phyloP scores from a whole-genome alignment of 2,797 vertebrate genomes.

The Pelobates cultripes region DNA sequence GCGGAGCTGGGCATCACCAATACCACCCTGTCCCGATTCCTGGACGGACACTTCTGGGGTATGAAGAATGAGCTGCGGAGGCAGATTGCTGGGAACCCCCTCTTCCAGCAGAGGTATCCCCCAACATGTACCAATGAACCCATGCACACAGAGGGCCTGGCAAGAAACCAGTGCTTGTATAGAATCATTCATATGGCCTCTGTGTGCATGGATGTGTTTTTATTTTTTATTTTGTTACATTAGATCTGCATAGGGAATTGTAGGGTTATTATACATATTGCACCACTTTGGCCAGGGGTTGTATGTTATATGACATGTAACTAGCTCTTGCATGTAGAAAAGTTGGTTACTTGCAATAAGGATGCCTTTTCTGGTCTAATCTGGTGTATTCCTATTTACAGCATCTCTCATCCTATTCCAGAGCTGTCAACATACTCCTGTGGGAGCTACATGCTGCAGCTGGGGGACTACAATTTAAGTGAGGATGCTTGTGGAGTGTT shows the following conservation, averaged over 20 bases:
- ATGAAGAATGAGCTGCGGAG: slow-evolving; percentile 61
- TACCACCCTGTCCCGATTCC: slow-evolving; percentile 61
- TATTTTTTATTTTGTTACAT: too few species aligned
- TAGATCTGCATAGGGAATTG: too few species aligned
- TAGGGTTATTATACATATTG: too few species aligned
- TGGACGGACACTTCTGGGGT: slow-evolving; percentile 67
- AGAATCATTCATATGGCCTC: not conserved
- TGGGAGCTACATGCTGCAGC: too few species aligned
- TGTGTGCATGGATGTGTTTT: not conserved
- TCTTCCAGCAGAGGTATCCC: slow-evolving; percentile 65
- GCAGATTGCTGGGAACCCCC: slow-evolving; percentile 60
- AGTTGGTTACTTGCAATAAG: not conserved
- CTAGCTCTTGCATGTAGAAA: not conserved
- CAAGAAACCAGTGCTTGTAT: not conserved
- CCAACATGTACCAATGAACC: not conserved
- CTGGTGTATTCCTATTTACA: not conserved
- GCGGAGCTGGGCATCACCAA: slow-evolving; percentile 22
- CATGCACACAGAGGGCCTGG: not conserved
- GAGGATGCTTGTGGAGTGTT: too few species aligned
- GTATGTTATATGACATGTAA: too few species aligned
- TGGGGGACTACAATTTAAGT: too few species aligned
- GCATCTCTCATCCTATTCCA: too few species aligned
- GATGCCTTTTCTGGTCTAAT: not conserved
- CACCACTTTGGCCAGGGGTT: too few species aligned
- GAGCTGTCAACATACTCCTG: too few species aligned